Base-by-base conservation (phyloP, 2,888 invertebrate genomes). In the Podotricha telesiphe region DNA sequence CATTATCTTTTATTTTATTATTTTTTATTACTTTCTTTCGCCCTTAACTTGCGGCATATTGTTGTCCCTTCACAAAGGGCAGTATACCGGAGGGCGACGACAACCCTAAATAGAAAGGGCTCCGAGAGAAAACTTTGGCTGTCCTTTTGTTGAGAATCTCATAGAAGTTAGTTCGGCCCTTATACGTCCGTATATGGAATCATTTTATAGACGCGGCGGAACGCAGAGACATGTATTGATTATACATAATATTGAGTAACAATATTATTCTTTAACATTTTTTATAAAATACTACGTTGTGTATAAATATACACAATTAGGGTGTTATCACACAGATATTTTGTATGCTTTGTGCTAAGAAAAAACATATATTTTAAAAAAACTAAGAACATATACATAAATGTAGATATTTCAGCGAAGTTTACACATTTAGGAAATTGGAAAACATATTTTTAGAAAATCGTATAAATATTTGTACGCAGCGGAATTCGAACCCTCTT, bases 101-200 rank as follows among this genome's bases (percentile, higher is more conserved):
- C 86, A 88, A 88, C 89, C 91, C 90, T 90, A 88, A 87, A 87
- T 83, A 85, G 84, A 85, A 88, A 89, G 87, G 89, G 88, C 86
- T 82, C 85, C 81, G 79, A 71, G 79, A 82, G 83, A 82, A 85
- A 87, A 86, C 81, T 83, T 82, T 74, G 74, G 78, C 72, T 78
- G 78, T 79, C 83, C 81, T 82, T 83, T 83, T 83, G 84, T 77
- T 84, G 84, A 80, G 81, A 84, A 84, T 84, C 83, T 84, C 84
- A 86, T 88, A 86, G 83, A 88, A 87, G 85, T 72, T 72, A 72
- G 65, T 68, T 72, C 64, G 63, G 56, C 53, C 63, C 59, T 67
- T 62, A 71, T 70, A 66, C 67, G n/a, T n/a, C n/a, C n/a, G 53
- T 64, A 55, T 66, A 69, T 53, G 65, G 55, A 67, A 70, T 70